Base-by-base conservation (phyloP, 2,888 invertebrate genomes). In the Chalcosyrphus nemorum region DNA sequence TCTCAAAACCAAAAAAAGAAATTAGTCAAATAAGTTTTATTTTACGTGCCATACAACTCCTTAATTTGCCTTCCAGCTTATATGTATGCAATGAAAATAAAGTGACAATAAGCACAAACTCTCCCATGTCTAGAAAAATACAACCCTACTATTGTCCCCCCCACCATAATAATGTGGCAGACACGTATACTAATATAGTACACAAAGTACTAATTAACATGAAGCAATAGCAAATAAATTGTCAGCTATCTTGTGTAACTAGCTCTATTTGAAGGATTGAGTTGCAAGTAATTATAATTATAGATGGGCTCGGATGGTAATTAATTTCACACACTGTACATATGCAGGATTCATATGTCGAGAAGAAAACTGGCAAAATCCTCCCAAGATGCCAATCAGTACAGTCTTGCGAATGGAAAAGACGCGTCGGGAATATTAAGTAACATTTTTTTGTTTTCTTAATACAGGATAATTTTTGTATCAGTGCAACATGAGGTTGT, bases 11-110 rank as follows among this genome's bases (percentile, higher is more conserved):
- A n/a, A n/a, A n/a, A n/a, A n/a, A n/a, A n/a, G n/a, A 24, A 70
- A 43, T 17, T 29, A 56, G 29, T 17, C 2, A 35, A 24, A 70
- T 45, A 35, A 70, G 70, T 70, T 70, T 57, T 70, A 57, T 57
- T 70, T 66, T 56, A 45, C 68, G 45, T 70, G 68, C 19, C 70
- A 70, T 57, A 13, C 17, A 32, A 70, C 45, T 70, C 47, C 57
- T 57, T 57, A 70, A 70, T 57, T 57, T 35, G 21, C 19, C 29
- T 32, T 6, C 11, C 13, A 47, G 56, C 47, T 35, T 47, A 35
- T n/a, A n/a, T n/a, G n/a, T n/a, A 56, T 68, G 19, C 21, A 35
- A 45, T 21, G 35, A 57, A 32, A 56, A 70, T 54, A 47, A 35
- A 45, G 13, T 24, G 35, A 47, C 21, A 19, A 9, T 13, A 45